A percentile compares a stretch with the other conserved stretches of the same genome.
Evolutionary conservation across 1,140 invertebrate genomes (phyloP).

Genomic region (Rhagoletis pomonella): DNA sequence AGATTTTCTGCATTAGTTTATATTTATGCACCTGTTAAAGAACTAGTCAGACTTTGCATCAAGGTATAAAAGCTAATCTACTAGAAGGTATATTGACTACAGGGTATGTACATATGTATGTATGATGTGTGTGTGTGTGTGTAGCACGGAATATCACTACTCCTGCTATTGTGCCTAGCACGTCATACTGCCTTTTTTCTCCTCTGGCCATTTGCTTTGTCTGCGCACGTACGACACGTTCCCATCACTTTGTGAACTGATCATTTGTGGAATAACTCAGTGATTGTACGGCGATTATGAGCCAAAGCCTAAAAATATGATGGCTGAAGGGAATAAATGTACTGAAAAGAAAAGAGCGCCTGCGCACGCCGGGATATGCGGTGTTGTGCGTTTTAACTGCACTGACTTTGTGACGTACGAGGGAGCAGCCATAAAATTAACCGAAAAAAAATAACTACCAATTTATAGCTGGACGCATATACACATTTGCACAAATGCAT

Average conservation of each 20-base stretch:
- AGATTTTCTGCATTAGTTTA: too few relatives aligned
- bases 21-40: too few relatives aligned
- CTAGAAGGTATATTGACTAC: neutral
- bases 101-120: neutral
- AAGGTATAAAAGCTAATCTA: too few relatives aligned
- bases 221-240: constrained; percentile 46
- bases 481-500: neutral
- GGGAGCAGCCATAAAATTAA: neutral
- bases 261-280: constrained; percentile 21
- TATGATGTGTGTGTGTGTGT: too few relatives aligned
- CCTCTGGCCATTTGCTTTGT: constrained; percentile 18
- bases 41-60: too few relatives aligned
- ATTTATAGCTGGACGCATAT: neutral
- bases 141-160: neutral
- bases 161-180: constrained; percentile 28
- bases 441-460: neutral
- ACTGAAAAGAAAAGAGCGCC: constrained; percentile 16
- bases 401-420: constrained; percentile 36
- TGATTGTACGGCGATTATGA: neutral
- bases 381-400: neutral
- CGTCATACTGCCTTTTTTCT: neutral
- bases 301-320: neutral
- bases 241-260: constrained; percentile 8
- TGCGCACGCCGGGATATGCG: constrained; percentile 22
- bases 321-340: neutral